Conservation (phyloP, 2,113 vertebrate genomes). For the Cettia cetti region DNA sequence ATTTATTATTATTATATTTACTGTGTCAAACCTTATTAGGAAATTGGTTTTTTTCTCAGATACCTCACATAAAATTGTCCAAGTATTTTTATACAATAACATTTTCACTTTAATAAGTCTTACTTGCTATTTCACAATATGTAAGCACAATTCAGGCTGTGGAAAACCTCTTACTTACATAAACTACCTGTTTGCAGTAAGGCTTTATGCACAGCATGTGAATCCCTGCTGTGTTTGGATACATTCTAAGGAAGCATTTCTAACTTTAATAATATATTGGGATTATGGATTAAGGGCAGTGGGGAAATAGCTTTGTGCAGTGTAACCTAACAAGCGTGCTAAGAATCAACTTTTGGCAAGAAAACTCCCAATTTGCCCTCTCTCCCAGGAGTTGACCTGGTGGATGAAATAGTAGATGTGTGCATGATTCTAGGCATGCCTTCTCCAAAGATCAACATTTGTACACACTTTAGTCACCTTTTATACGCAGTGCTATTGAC, state of each 20-base stretch:
- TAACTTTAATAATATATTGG: conserved; percentile 53
- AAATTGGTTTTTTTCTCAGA: not conserved
- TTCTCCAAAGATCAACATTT: conserved; percentile 85
- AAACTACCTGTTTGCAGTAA: not conserved
- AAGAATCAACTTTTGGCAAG: conserved; percentile 65
- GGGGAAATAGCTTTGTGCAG: conserved; percentile 31
- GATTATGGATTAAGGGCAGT: conserved; percentile 68
- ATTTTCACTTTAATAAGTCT: not conserved
- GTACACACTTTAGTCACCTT: conserved; percentile 83
- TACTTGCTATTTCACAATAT: not conserved
- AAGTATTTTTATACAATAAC: not conserved
- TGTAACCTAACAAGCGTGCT: conserved; percentile 58
- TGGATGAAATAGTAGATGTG: conserved; percentile 80
- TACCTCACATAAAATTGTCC: not conserved
- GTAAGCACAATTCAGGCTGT: not conserved
- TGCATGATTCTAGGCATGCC: conserved; percentile 82
- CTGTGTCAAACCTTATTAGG: not conserved
- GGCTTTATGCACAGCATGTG: not conserved
- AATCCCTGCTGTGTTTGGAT: conserved; percentile 47
- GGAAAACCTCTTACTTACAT: not conserved
- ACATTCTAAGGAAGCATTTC: conserved; percentile 43
- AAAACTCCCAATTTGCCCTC: conserved; percentile 67
- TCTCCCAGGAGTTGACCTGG: conserved; percentile 71
- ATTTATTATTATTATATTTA: not conserved
- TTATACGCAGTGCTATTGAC: conserved; percentile 82